Base-by-base conservation (phyloP, 2,888 invertebrate genomes). In the Leptothorax acervorum region DNA sequence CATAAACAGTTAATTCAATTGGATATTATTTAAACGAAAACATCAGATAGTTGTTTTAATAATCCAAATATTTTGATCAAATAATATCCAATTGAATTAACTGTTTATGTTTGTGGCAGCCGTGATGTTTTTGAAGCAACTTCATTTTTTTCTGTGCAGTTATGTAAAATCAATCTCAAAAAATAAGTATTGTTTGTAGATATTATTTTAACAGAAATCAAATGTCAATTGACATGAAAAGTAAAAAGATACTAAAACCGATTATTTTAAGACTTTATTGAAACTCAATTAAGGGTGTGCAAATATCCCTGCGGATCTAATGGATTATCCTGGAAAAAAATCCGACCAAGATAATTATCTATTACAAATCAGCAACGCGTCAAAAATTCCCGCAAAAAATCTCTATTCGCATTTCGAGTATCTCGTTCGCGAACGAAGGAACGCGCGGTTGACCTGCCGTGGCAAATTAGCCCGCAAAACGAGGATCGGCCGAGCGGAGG, bases 381-480 rank as follows among this genome's bases (percentile, higher is more conserved):
- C 63, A 8, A 48, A 51, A 39, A 51, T 62, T 82, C 42, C 23
- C 9, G 6, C 8, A 81, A 87, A 63, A 83, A 83, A 85, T 88
- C 84, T 28, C 60, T 76, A 39, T 51, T 48, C 65, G 1, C n/a
- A 1, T 45, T 42, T 78, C 39, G 53, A 45, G n/a, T 28, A n/a
- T 31, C 28, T 53, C 28, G 35, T 35, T 65, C 23, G 74, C 65
- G 84, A 84, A 78, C 62, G 83, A 63, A 83, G 66, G 63, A 84
- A 57, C 63, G 35, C 35, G 39, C 35, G 53, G 65, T 83, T 62
- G 75, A 74, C 65, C 48, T 79, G 79, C 68, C 82, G 83, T 79
- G 83, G 84, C 68, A 83, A 89, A 89, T 89, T 89, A 87, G 53
- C 85, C 83, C 66, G 83, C 78, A 83, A 85, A 84, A 68, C 85